phyloP scores from a whole-genome alignment of 2,888 invertebrate species.

The Synergus laeviventris region DNA sequence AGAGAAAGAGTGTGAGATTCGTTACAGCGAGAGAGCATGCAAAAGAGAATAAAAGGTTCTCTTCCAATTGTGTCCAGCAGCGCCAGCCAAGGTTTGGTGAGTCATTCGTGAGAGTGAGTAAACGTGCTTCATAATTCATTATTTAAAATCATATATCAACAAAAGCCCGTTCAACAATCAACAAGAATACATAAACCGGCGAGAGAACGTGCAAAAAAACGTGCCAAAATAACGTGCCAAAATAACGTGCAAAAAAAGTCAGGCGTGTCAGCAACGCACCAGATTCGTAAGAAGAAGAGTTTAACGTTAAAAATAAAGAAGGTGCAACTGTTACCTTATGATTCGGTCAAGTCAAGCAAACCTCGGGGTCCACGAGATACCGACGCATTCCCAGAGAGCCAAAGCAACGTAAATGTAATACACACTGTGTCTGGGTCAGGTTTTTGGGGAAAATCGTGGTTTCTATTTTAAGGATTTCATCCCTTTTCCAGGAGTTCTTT shows the following conservation, averaged over 20 bases:
- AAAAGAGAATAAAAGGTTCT: constrained; percentile 53
- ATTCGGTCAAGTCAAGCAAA: constrained; percentile 77
- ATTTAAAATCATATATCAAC: constrained; percentile 45
- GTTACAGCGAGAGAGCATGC: constrained; percentile 57
- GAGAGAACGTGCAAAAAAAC: constrained; percentile 59
- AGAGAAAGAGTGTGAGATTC: constrained; percentile 50
- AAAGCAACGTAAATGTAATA: constrained; percentile 77
- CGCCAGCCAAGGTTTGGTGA: constrained; percentile 64
- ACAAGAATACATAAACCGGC: constrained; percentile 2
- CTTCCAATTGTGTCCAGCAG: constrained; percentile 61
- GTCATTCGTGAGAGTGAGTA: constrained; percentile 54
- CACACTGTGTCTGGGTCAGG: constrained; percentile 71
- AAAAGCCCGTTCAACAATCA: constrained; percentile 43
- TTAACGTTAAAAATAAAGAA: constrained; percentile 73
- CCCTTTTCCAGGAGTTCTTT: constrained; percentile 2
- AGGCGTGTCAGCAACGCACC: constrained; percentile 51
- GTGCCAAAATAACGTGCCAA: constrained; percentile 61
- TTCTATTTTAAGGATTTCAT: not conserved
- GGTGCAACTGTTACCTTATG: constrained; percentile 83
- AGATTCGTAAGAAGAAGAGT: constrained; percentile 32
- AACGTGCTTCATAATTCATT: constrained; percentile 54
- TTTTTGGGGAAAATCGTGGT: constrained; percentile 42
- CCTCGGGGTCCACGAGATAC: constrained; percentile 77
- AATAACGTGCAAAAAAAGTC: not conserved
- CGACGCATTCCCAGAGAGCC: constrained; percentile 81